Percentiles rank a stretch among this genome's conserved stretches.
Evolutionary conservation across 2,888 invertebrate species (phyloP).

Genomic region (Eudiplozoon nipponicum): DNA sequence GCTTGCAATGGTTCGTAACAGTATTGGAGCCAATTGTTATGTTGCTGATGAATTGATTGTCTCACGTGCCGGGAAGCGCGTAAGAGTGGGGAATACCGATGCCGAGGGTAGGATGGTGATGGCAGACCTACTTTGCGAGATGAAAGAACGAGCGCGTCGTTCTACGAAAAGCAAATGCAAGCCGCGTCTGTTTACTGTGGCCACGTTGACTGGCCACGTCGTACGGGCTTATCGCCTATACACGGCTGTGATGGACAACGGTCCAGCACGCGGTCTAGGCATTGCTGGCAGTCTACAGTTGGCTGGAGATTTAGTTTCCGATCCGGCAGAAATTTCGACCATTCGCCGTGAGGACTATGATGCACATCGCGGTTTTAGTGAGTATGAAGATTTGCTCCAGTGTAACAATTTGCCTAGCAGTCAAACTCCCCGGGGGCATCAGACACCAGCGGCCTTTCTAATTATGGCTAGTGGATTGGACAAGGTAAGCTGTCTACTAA

Average conservation of each 20-base stretch:
- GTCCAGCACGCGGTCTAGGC: constrained; percentile 33
- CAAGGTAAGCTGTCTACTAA: constrained; percentile 29
- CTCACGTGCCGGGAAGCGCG: constrained; percentile 45
- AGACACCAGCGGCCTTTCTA: constrained; percentile 54
- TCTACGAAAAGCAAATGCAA: constrained; percentile 23
- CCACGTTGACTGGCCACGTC: constrained; percentile 60
- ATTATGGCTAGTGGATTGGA: constrained; percentile 48
- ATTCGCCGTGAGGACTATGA: constrained; percentile 29
- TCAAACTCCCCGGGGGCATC: constrained; percentile 44
- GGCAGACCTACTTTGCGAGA: constrained; percentile 51
- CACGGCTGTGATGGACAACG: constrained; percentile 41
- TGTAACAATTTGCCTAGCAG: constrained; percentile 39
- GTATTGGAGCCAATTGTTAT: constrained; percentile 47
- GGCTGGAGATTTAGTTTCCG: constrained; percentile 40
- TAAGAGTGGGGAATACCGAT: constrained; percentile 66
- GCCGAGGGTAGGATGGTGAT: constrained; percentile 73
- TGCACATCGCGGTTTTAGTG: constrained; percentile 32
- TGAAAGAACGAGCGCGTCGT: constrained; percentile 29
- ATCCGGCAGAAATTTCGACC: constrained; percentile 42
- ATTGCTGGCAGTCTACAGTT: constrained; percentile 36
- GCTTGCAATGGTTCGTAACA: constrained; percentile 55
- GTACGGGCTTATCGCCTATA: constrained; percentile 29
- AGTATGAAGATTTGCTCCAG: constrained; percentile 54
- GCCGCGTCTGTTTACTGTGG: constrained; percentile 56
- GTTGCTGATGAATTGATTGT: constrained; percentile 61